Evolutionary conservation across 2,888 invertebrate genomes (phyloP).

Genomic region (Sminthurides aquaticus): DNA sequence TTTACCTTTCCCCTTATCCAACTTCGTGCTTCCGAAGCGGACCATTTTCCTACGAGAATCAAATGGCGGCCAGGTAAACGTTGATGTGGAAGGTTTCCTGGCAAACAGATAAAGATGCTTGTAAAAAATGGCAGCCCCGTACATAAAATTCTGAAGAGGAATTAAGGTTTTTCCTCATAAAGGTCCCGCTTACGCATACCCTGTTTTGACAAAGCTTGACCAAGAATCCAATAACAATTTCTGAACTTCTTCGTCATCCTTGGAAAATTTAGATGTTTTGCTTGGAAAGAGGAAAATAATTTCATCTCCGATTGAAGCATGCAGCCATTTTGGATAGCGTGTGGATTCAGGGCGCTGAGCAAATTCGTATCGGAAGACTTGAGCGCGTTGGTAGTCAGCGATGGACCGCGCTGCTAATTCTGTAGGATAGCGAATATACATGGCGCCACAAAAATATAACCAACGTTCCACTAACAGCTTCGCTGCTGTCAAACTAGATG

Average conservation of each 20-base stretch:
- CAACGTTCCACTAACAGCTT: slow-evolving; percentile 12
- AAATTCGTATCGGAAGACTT: slow-evolving; percentile 44
- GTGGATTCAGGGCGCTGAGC: slow-evolving; percentile 43
- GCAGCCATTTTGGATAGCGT: slow-evolving; percentile 30
- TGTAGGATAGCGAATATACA: slow-evolving; percentile 30
- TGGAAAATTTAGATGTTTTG: slow-evolving; percentile 8
- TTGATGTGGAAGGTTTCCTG: not conserved
- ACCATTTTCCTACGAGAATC: slow-evolving; percentile 9
- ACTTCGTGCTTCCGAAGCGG: slow-evolving; percentile 1
- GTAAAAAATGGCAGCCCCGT: too few species aligned
- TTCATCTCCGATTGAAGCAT: slow-evolving; percentile 41
- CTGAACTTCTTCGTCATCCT: slow-evolving; percentile 26
- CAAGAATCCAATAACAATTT: slow-evolving; percentile 27
- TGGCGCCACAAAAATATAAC: slow-evolving; percentile 35
- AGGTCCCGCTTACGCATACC: slow-evolving; percentile 26
- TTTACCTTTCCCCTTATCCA: not conserved
- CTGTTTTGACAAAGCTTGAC: slow-evolving; percentile 36
- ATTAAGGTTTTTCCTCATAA: too few species aligned
- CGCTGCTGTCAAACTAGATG: not conserved
- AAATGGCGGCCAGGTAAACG: slow-evolving; percentile 13
- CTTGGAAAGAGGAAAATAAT: slow-evolving; percentile 36
- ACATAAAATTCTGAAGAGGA: too few species aligned
- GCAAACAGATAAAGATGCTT: too few species aligned
- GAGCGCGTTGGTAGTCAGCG: slow-evolving; percentile 16
- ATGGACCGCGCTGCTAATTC: slow-evolving; percentile 29